Conservation (phyloP, 1,140 invertebrate genomes). For the Drosophila bocqueti region DNA sequence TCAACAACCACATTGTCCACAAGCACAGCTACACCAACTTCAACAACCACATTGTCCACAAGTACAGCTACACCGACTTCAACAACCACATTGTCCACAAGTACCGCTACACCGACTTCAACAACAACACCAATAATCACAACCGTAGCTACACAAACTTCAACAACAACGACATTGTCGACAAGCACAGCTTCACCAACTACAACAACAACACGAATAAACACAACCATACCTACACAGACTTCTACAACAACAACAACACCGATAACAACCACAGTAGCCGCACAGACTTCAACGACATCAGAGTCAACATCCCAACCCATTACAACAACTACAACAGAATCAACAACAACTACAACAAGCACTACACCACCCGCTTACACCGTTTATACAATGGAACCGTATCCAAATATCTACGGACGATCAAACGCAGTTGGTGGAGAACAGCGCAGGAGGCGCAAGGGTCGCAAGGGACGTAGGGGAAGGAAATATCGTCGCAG, state of each 20-base stretch:
- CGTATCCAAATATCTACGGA: constrained; percentile 51
- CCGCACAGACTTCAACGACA: not conserved
- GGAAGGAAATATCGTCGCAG: constrained; percentile 46
- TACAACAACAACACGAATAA: not conserved
- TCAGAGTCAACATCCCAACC: not conserved
- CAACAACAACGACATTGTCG: constrained; percentile 1
- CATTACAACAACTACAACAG: constrained; percentile 17
- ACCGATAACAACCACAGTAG: not conserved
- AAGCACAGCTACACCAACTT: not conserved
- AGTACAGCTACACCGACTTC: constrained; percentile 4
- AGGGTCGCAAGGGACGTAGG: constrained; percentile 51
- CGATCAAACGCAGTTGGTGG: constrained; percentile 4
- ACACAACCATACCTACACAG: not conserved
- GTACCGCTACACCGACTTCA: constrained; percentile 4
- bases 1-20: constrained; percentile 2
- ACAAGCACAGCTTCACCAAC: not conserved
- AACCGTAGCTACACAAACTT: not conserved
- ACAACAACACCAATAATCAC: constrained; percentile 6
- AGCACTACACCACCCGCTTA: constrained; percentile 20
- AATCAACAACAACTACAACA: constrained; percentile 11
- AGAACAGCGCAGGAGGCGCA: constrained; percentile 28
- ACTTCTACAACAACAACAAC: constrained; percentile 7
- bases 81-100: constrained; percentile 5
- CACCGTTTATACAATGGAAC: constrained; percentile 35
- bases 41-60: constrained; percentile 5